phyloP scores from a whole-genome alignment of 1,140 invertebrate species.

The Hermetia illucens region DNA sequence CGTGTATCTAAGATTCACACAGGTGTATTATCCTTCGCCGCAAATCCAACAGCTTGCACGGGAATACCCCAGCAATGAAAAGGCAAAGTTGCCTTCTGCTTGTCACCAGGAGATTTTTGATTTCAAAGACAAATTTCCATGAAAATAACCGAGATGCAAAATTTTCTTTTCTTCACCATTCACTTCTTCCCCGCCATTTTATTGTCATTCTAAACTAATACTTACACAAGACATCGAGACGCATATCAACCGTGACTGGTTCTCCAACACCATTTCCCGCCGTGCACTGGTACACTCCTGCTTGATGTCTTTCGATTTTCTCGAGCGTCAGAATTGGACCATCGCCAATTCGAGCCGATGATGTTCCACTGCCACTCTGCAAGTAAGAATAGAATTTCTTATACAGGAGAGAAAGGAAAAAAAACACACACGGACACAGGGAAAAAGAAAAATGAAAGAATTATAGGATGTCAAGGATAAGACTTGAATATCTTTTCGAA shows the following conservation, averaged over 20 bases:
- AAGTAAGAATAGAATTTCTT: no score
- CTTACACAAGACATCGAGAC: slow-evolving; percentile 47
- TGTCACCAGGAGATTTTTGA: no score
- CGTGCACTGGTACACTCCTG: slow-evolving; percentile 49
- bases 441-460: not conserved
- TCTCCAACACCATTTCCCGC: slow-evolving; percentile 53
- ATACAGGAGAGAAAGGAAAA: no score
- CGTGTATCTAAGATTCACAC: no score
- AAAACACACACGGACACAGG: not conserved
- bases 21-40: no score
- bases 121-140: no score
- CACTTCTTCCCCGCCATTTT: not conserved
- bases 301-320: slow-evolving; percentile 43
- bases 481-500: no score
- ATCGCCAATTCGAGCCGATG: slow-evolving; percentile 34
- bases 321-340: slow-evolving; percentile 49
- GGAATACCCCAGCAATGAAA: no score
- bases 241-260: slow-evolving; percentile 43
- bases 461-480: no score
- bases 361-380: slow-evolving; percentile 28
- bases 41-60: no score
- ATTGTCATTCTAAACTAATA: slow-evolving; percentile 10
- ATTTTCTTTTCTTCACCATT: not conserved
- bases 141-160: no score
- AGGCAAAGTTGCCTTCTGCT: no score